phyloP scores from a whole-genome alignment of 2,797 vertebrate species.

The Muscicapa comitata region DNA sequence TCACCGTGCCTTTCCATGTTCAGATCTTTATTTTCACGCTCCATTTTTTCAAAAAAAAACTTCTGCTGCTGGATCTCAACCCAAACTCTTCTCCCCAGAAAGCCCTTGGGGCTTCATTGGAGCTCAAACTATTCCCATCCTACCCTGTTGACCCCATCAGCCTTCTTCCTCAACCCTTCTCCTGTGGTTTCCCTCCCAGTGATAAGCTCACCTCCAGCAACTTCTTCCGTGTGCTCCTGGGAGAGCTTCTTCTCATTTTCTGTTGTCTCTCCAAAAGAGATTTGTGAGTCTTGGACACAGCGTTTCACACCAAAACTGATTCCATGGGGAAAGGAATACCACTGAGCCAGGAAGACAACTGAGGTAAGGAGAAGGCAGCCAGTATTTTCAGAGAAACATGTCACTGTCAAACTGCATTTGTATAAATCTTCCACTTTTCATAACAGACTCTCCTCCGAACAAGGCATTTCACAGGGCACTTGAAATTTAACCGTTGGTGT shows the following conservation, averaged over 20 bases:
- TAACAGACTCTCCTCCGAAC: background rate
- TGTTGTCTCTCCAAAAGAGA: background rate
- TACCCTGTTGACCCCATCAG: background rate
- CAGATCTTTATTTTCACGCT: background rate
- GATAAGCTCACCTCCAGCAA: background rate
- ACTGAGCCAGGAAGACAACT: background rate
- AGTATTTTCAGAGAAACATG: background rate
- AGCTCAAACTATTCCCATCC: background rate
- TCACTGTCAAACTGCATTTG: slow-evolving; percentile 1
- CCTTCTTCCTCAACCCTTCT: background rate
- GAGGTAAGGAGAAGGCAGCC: background rate
- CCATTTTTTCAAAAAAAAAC: background rate
- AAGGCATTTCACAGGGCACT: background rate
- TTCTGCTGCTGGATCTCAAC: background rate
- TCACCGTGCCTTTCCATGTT: background rate
- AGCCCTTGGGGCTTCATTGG: background rate
- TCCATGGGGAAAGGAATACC: background rate
- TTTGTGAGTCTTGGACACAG: background rate
- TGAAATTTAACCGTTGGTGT: background rate
- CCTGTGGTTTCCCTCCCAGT: background rate
- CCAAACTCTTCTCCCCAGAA: background rate
- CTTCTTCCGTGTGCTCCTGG: background rate
- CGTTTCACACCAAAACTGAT: background rate
- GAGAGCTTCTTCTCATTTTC: background rate
- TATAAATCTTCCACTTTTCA: background rate